Conservation (phyloP, 2,797 vertebrate genomes). For the Molossus molossus region DNA sequence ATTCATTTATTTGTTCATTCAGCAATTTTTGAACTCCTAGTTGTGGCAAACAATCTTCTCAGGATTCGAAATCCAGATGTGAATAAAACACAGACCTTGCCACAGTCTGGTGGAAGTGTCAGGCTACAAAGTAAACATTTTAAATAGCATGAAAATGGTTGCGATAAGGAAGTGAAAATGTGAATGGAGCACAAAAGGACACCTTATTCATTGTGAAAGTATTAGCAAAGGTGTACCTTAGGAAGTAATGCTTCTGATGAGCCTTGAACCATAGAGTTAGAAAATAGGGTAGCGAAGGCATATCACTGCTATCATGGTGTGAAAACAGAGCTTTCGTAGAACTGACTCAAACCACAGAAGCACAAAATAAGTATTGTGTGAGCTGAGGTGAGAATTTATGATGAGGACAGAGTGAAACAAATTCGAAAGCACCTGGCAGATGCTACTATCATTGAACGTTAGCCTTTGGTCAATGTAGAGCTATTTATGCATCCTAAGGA, state of each 20-base stretch:
- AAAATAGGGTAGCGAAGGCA: neutral
- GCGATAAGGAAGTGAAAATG: constrained; percentile 8
- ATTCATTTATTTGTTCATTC: constrained; percentile 14
- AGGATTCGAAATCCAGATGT: neutral
- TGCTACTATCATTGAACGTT: neutral
- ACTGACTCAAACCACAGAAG: neutral
- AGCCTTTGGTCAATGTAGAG: neutral
- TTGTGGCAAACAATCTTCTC: neutral
- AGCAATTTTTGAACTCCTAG: neutral
- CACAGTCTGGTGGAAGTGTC: neutral
- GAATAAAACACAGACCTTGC: neutral
- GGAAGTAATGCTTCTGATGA: neutral
- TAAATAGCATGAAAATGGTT: neutral
- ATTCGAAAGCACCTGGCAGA: neutral
- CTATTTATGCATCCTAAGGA: neutral
- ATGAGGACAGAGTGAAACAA: neutral
- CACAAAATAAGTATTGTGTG: neutral
- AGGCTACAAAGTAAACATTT: neutral
- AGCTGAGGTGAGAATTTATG: neutral
- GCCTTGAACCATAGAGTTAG: neutral
- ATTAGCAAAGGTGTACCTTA: neutral
- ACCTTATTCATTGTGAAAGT: neutral
- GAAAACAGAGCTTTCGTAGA: neutral
- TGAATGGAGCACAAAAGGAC: neutral
- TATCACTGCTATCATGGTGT: neutral